Percentiles rank a stretch among this genome's conserved stretches.
These are phyloP conservation scores for Ceryle rudis DNA, from an alignment of 2,797 vertebrate species.

Conservation along the genomic window DNA sequence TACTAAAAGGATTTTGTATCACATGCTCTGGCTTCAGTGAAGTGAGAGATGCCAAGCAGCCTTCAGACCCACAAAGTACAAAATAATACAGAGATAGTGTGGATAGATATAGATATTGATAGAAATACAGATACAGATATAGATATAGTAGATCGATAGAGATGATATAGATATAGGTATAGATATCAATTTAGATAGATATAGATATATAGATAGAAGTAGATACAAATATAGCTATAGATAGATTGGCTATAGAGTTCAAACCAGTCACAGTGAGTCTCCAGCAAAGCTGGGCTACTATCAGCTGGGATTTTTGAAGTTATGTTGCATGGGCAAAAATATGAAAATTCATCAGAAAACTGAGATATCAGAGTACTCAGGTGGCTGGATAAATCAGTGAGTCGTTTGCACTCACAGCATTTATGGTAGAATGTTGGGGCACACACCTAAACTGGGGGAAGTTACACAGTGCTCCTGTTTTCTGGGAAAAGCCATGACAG, in stretches of 20 bases:
- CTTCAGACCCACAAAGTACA: neutral
- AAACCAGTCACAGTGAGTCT: neutral
- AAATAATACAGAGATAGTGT: neutral
- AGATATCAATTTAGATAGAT: no score
- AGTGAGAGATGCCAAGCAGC: constrained; percentile 28
- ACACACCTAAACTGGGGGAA: neutral
- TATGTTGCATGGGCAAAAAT: neutral
- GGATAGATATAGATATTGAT: neutral
- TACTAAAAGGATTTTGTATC: constrained; percentile 30
- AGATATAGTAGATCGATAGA: no score
- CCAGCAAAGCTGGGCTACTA: neutral
- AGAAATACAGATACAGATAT: neutral
- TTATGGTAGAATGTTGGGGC: neutral
- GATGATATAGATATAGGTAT: no score
- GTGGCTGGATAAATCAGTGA: neutral
- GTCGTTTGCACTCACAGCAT: constrained; percentile 2
- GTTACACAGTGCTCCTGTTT: neutral
- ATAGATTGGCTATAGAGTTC: neutral
- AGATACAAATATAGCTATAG: no score
- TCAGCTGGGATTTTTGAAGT: neutral
- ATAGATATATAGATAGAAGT: no score
- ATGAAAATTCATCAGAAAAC: neutral
- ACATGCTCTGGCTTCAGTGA: constrained; percentile 41
- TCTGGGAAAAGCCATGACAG: neutral
- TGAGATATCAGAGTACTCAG: neutral